These are phyloP conservation scores for Drosophila cognata DNA, from an alignment of 2,888 invertebrate genomes.

Conservation along the genomic window DNA sequence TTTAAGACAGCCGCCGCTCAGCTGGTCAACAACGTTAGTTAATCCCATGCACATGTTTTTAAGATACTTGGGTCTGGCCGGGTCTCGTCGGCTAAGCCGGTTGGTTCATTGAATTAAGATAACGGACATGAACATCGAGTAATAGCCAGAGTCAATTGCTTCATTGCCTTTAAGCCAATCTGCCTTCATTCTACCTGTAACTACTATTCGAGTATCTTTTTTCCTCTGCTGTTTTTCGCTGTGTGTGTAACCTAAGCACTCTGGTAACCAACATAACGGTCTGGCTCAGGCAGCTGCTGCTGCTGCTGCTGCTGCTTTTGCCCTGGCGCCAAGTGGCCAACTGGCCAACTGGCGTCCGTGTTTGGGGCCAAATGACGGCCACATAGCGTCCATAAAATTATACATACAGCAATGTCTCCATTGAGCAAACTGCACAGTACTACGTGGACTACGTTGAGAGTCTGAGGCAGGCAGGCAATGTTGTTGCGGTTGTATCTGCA, in stretches of 20 bases:
- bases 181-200: slow-evolving; percentile 39
- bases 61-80: slow-evolving; percentile 4
- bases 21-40: slow-evolving; percentile 14
- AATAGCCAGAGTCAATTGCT: slow-evolving; percentile 57
- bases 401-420: slow-evolving; percentile 65
- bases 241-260: slow-evolving; percentile 49
- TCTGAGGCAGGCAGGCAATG: slow-evolving; percentile 12
- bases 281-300: slow-evolving; percentile 5
- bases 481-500: slow-evolving; percentile 55
- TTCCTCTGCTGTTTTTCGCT: background rate
- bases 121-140: slow-evolving; percentile 58
- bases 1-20: slow-evolving; percentile 13
- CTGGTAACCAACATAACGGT: slow-evolving; percentile 47
- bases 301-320: slow-evolving; percentile 21
- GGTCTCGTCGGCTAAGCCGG: slow-evolving; percentile 29
- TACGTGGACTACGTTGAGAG: slow-evolving; percentile 5
- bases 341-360: slow-evolving; percentile 24
- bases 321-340: slow-evolving; percentile 49
- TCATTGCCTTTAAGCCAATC: slow-evolving; percentile 49
- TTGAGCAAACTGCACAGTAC: slow-evolving; percentile 56
- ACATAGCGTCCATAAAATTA: slow-evolving; percentile 76
- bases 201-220: slow-evolving; percentile 29
- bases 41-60: slow-evolving; percentile 14
- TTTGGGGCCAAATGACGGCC: slow-evolving; percentile 62
- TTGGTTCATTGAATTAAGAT: slow-evolving; percentile 74